Evolutionary conservation across 2,797 vertebrate species (phyloP), one percentile per base, ranked within the genome.

Genomic region (Siniperca obscura): DNA sequence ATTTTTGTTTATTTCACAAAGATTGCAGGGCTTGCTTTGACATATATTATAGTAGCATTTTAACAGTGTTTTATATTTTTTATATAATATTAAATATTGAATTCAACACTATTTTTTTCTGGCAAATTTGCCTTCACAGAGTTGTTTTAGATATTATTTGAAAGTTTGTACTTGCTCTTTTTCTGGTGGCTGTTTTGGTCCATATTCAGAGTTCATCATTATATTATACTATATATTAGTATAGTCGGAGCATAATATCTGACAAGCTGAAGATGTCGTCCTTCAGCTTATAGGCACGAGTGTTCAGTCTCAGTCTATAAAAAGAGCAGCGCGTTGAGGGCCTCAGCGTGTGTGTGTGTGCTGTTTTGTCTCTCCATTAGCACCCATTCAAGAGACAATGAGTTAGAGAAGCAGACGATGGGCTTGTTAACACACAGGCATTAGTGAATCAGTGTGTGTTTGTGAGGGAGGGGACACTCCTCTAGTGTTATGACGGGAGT

Each of bases 331-430:
- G 59, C 70, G 22, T 86, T 82, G 74, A 86, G 88, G 91, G 87
- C 87, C 87, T 86, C 80, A 11, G 67, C 79, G 77, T 83, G 82
- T 89, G 84, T 77, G 81, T 80, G 76, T 60, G 78, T 78, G 86
- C 76, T 91, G 86, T 90, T 92, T 93, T 94, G 92, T 95, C 87
- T 94, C 88, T 92, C 91, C 86, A 94, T 95, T 94, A 94, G 90
- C 89, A 74, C 81, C 89, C 90, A 92, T 94, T 95, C 87, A 93
- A 81, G 89, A 94, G 86, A 94, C 93, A 93, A 93, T 93, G 90
- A 91, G 78, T 91, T 74, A 79, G 88, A 94, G 90, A 91, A 89
- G 91, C 91, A 92, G 93, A 92, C 86, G 86, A 88, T 89, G 87
- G 85, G 85, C 93, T 94, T 93, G 93, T 95, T 95, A 94, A 94